Percentiles rank a stretch among this genome's conserved stretches.
phyloP scores from a whole-genome alignment of 1,140 invertebrate genomes.

The Metaphire vulgaris region DNA sequence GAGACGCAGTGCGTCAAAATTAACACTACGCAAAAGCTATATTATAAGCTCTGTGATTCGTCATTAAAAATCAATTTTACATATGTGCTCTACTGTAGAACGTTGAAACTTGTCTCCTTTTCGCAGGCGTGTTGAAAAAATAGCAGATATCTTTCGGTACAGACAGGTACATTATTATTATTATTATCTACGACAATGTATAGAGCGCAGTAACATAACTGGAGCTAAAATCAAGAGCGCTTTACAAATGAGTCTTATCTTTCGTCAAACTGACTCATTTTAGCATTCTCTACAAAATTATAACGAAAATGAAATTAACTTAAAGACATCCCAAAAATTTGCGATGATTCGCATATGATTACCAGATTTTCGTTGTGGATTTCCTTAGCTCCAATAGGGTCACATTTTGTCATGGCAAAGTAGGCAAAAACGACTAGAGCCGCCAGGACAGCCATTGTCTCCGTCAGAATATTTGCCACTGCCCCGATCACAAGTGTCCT shows the following conservation, averaged over 20 bases:
- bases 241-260: too few species aligned
- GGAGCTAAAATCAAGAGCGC: neutral
- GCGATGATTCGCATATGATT: neutral
- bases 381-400: conserved; percentile 17
- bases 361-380: conserved; percentile 14
- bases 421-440: conserved; percentile 22
- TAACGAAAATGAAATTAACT: too few species aligned
- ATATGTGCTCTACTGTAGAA: neutral
- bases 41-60: neutral
- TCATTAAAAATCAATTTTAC: neutral
- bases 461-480: too few species aligned
- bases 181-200: neutral
- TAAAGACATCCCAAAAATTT: neutral
- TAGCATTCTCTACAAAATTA: too few species aligned
- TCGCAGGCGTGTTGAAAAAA: neutral
- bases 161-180: neutral
- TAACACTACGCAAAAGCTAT: neutral
- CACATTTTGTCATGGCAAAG: conserved; percentile 4
- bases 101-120: neutral
- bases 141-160: neutral
- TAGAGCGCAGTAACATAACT: neutral
- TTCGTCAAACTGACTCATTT: too few species aligned
- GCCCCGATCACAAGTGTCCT: too few species aligned
- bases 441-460: too few species aligned
- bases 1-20: neutral